These are phyloP conservation scores for Patella caerulea DNA, from an alignment of 2,888 invertebrate species.

Conservation along the genomic window DNA sequence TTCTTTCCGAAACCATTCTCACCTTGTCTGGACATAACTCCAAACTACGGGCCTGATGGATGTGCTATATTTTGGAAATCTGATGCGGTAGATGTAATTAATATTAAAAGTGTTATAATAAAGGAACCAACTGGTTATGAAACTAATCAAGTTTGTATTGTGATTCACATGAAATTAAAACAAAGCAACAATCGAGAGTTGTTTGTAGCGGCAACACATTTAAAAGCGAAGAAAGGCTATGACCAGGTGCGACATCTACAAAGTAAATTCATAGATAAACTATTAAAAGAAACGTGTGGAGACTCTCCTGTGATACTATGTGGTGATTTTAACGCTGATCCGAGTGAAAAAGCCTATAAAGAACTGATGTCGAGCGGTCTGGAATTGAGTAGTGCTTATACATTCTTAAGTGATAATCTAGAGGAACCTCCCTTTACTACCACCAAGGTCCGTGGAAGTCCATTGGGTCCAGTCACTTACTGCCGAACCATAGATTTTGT, in stretches of 20 bases:
- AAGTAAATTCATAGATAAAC: conserved; percentile 50
- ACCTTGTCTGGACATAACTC: conserved; percentile 81
- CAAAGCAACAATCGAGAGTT: conserved; percentile 75
- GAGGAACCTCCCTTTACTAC: conserved; percentile 82
- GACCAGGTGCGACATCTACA: conserved; percentile 56
- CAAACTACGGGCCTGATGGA: conserved; percentile 84
- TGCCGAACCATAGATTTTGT: conserved; percentile 83
- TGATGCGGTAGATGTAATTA: conserved; percentile 77
- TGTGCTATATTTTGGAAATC: conserved; percentile 82
- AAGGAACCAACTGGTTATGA: conserved; percentile 25
- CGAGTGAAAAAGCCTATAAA: conserved; percentile 80
- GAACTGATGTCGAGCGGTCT: conserved; percentile 72
- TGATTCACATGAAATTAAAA: conserved; percentile 68
- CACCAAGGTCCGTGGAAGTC: conserved; percentile 80
- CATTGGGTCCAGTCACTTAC: conserved; percentile 74
- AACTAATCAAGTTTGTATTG: conserved; percentile 76
- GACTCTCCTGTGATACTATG: conserved; percentile 77
- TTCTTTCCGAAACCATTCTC: conserved; percentile 85
- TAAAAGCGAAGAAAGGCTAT: conserved; percentile 80
- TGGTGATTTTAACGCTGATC: conserved; percentile 85
- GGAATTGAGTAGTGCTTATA: conserved; percentile 68
- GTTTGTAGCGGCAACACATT: conserved; percentile 81
- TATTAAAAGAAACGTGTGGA: conserved; percentile 41
- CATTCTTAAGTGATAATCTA: conserved; percentile 57
- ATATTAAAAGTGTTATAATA: conserved; percentile 49